Percentiles rank a stretch among this genome's conserved stretches.
Conservation (phyloP, 2,797 vertebrate genomes). For the Oophaga sylvatica region DNA sequence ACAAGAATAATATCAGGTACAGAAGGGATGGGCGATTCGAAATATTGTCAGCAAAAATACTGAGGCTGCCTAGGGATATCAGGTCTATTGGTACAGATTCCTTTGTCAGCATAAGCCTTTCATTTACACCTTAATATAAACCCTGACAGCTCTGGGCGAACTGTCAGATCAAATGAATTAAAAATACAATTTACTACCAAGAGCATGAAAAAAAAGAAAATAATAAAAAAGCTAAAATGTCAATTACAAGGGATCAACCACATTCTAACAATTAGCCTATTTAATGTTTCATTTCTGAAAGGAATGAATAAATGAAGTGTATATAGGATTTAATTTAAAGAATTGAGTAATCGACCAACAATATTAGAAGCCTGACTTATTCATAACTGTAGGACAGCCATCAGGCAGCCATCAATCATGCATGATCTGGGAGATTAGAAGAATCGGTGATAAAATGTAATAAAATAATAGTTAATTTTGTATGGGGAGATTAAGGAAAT, state of each 20-base stretch:
- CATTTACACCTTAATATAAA: conserved; percentile 71
- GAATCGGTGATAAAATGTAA: background rate
- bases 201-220: conserved; percentile 13
- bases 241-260: conserved; percentile 47
- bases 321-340: background rate
- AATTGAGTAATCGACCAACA: background rate
- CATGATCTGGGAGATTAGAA: conserved; percentile 2
- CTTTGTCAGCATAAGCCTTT: conserved; percentile 71
- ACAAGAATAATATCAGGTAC: conserved; percentile 51
- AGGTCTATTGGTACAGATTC: conserved; percentile 62
- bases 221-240: conserved; percentile 58
- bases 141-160: conserved; percentile 69
- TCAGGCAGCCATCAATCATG: background rate
- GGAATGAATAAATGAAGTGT: background rate
- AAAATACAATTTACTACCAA: conserved; percentile 62
- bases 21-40: conserved; percentile 50
- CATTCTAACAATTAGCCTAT: conserved; percentile 1
- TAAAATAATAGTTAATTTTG: background rate
- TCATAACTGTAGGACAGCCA: background rate
- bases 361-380: background rate
- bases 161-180: conserved; percentile 71
- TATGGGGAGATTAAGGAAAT: background rate
- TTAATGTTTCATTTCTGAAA: background rate
- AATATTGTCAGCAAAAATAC: conserved; percentile 59
- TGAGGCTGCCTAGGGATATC: conserved; percentile 68